phyloP scores from a whole-genome alignment of 1,140 invertebrate genomes.

The Brachionus asplanchnoidis region DNA sequence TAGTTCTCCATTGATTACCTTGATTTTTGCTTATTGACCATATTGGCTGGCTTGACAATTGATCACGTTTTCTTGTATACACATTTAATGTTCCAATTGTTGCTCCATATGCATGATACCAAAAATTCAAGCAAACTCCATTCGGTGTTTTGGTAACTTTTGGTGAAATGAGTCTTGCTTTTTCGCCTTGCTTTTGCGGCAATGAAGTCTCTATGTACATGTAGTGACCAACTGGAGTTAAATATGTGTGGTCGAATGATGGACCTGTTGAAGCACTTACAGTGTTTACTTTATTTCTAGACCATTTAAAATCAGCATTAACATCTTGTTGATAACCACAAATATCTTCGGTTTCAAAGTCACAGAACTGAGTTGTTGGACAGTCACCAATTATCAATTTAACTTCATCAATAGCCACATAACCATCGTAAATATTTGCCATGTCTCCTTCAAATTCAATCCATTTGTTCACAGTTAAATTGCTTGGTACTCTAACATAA shows the following conservation, averaged over 20 bases:
- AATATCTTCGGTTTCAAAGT: constrained; percentile 66
- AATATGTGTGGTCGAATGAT: constrained; percentile 46
- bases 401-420: constrained; percentile 41
- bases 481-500: constrained; percentile 4
- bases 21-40: constrained; percentile 48
- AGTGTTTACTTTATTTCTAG: constrained; percentile 63
- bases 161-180: constrained; percentile 44
- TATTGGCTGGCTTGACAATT: constrained; percentile 46
- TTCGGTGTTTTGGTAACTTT: background rate
- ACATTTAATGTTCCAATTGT: constrained; percentile 49
- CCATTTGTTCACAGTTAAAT: background rate
- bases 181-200: constrained; percentile 44
- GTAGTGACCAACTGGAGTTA: constrained; percentile 19
- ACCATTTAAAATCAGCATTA: constrained; percentile 72
- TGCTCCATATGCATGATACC: constrained; percentile 48
- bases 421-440: background rate
- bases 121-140: constrained; percentile 45
- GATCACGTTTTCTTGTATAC: constrained; percentile 45
- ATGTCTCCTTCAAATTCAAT: constrained; percentile 39
- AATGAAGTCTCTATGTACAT: constrained; percentile 36
- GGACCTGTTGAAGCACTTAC: constrained; percentile 66
- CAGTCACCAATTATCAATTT: constrained; percentile 14
- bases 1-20: constrained; percentile 49
- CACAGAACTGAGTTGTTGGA: constrained; percentile 58
- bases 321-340: constrained; percentile 71